Evolutionary conservation across 2,888 invertebrate species (phyloP).

Genomic region (Emmelina monodactyla): DNA sequence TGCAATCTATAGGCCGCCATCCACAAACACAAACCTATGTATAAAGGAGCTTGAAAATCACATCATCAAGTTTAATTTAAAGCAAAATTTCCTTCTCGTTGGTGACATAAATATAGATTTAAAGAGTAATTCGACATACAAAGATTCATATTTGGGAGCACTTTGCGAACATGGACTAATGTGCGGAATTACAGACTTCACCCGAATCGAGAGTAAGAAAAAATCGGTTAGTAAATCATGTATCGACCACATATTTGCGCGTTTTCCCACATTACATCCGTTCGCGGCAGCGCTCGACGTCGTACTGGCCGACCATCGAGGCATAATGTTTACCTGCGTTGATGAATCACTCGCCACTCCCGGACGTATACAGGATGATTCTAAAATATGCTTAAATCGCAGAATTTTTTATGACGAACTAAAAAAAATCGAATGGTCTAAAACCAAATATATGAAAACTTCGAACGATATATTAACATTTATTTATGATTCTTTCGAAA

Average conservation of each 20-base stretch:
- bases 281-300: slow-evolving; percentile 3
- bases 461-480: no score
- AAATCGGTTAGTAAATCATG: slow-evolving; percentile 1
- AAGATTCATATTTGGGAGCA: slow-evolving; percentile 3
- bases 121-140: slow-evolving; percentile 4
- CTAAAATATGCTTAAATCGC: no score
- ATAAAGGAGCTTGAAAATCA: slow-evolving; percentile 6
- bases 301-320: no score
- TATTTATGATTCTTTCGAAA: no score
- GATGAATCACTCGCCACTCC: no score
- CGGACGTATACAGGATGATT: no score
- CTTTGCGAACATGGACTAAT: slow-evolving; percentile 9
- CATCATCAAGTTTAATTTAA: neutral
- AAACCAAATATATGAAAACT: no score
- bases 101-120: slow-evolving; percentile 12
- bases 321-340: no score
- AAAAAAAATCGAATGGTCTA: no score
- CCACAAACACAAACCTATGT: slow-evolving; percentile 9
- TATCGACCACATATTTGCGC: slow-evolving; percentile 1
- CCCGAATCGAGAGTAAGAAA: slow-evolving; percentile 11
- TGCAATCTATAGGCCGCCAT: slow-evolving; percentile 12
- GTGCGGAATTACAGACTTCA: slow-evolving; percentile 14
- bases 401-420: no score
- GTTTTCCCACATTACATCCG: slow-evolving; percentile 2
- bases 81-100: slow-evolving; percentile 3